Conservation (phyloP, 2,113 vertebrate genomes). For the Hucho hucho region DNA sequence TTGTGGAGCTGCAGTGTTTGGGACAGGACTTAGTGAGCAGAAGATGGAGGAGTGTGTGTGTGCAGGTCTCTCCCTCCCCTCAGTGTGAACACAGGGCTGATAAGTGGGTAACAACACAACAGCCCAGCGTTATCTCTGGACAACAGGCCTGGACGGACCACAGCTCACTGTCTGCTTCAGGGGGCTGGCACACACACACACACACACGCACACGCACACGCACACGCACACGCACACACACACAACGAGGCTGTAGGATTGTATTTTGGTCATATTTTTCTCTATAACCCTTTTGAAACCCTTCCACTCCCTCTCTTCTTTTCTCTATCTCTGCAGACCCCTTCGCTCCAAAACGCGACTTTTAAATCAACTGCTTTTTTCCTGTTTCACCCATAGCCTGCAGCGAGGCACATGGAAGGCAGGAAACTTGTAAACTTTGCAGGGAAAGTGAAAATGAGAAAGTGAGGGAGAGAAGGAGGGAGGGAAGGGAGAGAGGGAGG, state of each 20-base stretch:
- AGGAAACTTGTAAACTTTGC: slow-evolving; percentile 37
- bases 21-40: slow-evolving; percentile 21
- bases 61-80: not conserved
- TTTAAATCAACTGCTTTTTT: slow-evolving; percentile 43
- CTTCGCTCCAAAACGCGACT: slow-evolving; percentile 12
- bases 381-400: slow-evolving; percentile 52
- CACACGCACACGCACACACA: not conserved
- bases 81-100: slow-evolving; percentile 24
- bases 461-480: not conserved
- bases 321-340: too few species aligned
- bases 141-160: slow-evolving; percentile 45
- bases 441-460: not conserved
- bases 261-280: too few species aligned
- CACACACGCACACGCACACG: not conserved
- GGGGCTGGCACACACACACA: slow-evolving; percentile 11
- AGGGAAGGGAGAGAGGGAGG: not conserved
- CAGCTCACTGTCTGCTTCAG: slow-evolving; percentile 32
- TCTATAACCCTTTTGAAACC: not conserved
- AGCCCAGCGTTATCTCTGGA: slow-evolving; percentile 58
- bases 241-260: not conserved
- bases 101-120: slow-evolving; percentile 52
- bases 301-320: slow-evolving; percentile 20
- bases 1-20: not conserved
- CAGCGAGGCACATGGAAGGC: slow-evolving; percentile 62
- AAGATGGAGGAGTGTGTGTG: slow-evolving; percentile 15